Percentiles rank a stretch among this genome's conserved stretches.
Conservation (phyloP, 2,113 vertebrate genomes). For the Heterochromis multidens region DNA sequence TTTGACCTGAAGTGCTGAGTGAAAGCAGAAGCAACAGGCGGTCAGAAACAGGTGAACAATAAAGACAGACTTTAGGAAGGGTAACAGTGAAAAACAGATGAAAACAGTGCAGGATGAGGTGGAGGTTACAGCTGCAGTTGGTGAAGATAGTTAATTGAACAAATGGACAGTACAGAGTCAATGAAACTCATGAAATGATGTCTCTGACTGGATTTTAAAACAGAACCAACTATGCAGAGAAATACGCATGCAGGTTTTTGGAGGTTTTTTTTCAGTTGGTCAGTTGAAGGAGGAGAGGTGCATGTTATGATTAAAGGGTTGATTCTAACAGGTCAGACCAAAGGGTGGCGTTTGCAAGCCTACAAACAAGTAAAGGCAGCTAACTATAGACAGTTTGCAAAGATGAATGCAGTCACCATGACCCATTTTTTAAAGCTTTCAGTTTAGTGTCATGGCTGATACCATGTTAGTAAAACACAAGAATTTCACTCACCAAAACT, state of each 20-base stretch:
- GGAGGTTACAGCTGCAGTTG: neutral
- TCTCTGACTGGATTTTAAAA: neutral
- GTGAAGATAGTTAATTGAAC: neutral
- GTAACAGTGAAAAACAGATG: neutral
- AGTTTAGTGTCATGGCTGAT: neutral
- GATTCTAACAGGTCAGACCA: neutral
- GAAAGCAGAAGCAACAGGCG: neutral
- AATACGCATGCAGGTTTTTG: neutral
- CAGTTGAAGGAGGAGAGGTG: neutral
- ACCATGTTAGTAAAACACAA: neutral
- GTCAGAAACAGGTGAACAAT: neutral
- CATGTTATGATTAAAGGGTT: neutral
- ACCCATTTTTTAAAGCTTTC: neutral
- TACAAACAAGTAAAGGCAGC: neutral
- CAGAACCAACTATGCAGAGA: neutral
- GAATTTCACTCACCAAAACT: too few relatives aligned
- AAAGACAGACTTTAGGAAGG: neutral
- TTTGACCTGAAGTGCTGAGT: neutral
- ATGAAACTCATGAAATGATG: neutral
- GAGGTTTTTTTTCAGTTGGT: neutral
- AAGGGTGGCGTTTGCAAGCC: too few relatives aligned
- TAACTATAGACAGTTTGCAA: neutral
- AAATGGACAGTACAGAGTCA: neutral
- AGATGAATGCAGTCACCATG: neutral
- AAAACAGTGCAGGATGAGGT: neutral